phyloP scores from a whole-genome alignment of 1,140 invertebrate genomes.

The Solenopsis invicta region DNA sequence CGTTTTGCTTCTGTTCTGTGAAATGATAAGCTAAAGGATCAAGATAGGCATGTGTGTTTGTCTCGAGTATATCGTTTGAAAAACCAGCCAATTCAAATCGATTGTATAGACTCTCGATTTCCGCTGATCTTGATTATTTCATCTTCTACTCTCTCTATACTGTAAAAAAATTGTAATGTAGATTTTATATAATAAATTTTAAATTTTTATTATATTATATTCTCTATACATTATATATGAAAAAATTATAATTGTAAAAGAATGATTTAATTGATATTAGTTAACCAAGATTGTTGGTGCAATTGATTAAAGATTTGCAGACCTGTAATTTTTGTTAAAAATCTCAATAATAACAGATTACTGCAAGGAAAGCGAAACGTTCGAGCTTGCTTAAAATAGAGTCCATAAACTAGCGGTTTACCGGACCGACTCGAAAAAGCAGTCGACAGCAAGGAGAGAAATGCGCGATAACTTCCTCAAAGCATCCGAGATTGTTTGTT shows the following conservation, averaged over 20 bases:
- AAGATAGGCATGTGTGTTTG: background rate
- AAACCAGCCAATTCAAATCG: background rate
- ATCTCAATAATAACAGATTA: background rate
- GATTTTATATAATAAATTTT: background rate
- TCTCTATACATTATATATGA: background rate
- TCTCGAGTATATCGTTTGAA: background rate
- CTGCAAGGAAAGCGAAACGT: background rate
- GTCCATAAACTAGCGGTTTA: conserved; percentile 48
- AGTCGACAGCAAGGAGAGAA: conserved; percentile 41
- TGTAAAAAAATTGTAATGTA: background rate
- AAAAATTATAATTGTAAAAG: background rate
- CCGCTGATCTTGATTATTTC: background rate
- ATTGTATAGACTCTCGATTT: too few species aligned
- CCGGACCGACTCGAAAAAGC: conserved; percentile 49
- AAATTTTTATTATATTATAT: background rate
- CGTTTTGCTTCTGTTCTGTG: conserved; percentile 8
- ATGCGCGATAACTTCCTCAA: conserved; percentile 59
- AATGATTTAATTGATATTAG: background rate
- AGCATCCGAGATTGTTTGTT: conserved; percentile 62
- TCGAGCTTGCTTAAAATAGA: conserved; percentile 21
- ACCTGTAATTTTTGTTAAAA: background rate
- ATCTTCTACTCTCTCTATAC: background rate
- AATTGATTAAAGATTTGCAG: background rate
- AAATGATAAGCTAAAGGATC: conserved; percentile 50
- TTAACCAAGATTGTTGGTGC: background rate